Base-by-base conservation (phyloP, 2,113 vertebrate species). In the Campylomormyrus numenius region DNA sequence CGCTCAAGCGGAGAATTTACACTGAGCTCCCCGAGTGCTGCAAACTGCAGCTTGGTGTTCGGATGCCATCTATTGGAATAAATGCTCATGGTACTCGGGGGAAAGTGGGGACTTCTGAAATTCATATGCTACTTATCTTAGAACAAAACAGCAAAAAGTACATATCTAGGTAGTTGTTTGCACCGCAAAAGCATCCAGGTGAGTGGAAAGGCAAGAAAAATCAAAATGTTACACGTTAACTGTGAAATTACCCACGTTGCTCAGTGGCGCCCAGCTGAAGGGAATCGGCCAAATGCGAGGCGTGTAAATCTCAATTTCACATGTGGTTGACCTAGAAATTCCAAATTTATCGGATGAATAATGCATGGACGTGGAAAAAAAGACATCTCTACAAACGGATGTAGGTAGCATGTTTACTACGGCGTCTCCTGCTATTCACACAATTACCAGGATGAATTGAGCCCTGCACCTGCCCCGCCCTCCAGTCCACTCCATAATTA, bases 41-140 rank as follows among this genome's bases (percentile, higher is more conserved):
- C 50, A 87, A 92, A 94, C 95, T 96, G 95, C 96, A 97, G 96
- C 94, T 97, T 96, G 96, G 97, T 97, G 97, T 97, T 98, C 96
- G 97, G 98, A 98, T 99, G 98, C 98, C 98, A 99, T 98, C 98
- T 99, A 98, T 98, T 98, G 98, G 98, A 98, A 95, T 95, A 94
- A 94, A 94, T 92, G 95, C 94, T 97, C 95, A 95, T 92, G 92
- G 91, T 86, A 89, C 56, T 88, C 91, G 48, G n/a, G 62, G 62
- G 17, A 88, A 89, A 50, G 45, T 13, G 19, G 83, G 13, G 45
- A 19, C n/a, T 10, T n/a, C 13, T 39, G 5, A 45, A 52, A 27
- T 58, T 83, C 39, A 35, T 21, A 46, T 80, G 31, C 56, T 84
- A 45, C 48, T 88, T 19, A 53, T 70, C 13, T 21, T 35, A 27